Evolutionary conservation across 2,888 invertebrate species (phyloP).

Genomic region (Nebria brevicollis): DNA sequence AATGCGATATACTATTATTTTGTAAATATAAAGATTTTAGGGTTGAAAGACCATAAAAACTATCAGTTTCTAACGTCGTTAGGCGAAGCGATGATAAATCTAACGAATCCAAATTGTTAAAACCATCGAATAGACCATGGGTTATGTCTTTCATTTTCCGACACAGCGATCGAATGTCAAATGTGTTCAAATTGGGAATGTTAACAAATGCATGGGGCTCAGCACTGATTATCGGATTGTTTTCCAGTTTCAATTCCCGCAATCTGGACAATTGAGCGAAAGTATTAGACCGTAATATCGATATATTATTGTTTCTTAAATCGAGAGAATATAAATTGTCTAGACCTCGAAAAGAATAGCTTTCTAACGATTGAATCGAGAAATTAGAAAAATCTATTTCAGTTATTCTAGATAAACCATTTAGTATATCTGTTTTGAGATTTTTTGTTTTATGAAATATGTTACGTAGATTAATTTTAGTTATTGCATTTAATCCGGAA

Average conservation of each 20-base stretch:
- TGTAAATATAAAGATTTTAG: conserved; percentile 14
- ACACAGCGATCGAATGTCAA: conserved; percentile 16
- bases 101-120: not conserved
- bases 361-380: not conserved
- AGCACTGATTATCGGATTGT: conserved; percentile 22
- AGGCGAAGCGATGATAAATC: conserved; percentile 4
- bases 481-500: conserved; percentile 1
- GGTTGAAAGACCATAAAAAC: not conserved
- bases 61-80: conserved; percentile 3
- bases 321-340: conserved; percentile 13
- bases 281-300: conserved; percentile 1
- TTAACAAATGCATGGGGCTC: conserved; percentile 29
- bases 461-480: conserved; percentile 12
- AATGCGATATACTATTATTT: not conserved
- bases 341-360: conserved; percentile 17
- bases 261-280: conserved; percentile 8
- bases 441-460: conserved; percentile 18
- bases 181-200: conserved; percentile 6
- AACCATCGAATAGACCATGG: conserved; percentile 18
- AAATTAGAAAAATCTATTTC: not conserved
- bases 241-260: conserved; percentile 14
- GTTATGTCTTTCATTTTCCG: conserved; percentile 3
- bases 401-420: conserved; percentile 15
- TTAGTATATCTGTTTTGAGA: conserved; percentile 24
- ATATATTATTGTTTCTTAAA: conserved; percentile 19